These are phyloP conservation scores for Trypoxylon attenuatum DNA, from an alignment of 2,888 invertebrate genomes.

Conservation along the genomic window DNA sequence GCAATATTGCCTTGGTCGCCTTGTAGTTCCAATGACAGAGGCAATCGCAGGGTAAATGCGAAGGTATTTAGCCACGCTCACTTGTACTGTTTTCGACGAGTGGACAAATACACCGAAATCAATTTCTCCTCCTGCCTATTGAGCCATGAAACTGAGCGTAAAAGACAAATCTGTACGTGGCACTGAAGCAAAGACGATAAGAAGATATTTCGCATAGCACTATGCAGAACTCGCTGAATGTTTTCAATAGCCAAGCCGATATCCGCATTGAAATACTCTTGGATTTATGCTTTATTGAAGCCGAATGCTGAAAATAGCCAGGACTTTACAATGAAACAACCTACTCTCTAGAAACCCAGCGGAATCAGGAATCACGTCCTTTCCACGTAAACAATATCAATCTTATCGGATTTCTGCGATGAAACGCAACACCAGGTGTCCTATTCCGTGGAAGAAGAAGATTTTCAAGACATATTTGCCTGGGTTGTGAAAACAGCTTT, in stretches of 20 bases:
- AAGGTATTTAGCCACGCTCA: too few relatives aligned
- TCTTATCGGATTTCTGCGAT: not conserved
- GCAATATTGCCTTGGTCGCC: too few relatives aligned
- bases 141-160: too few relatives aligned
- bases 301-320: not conserved
- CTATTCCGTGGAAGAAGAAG: slow-evolving; percentile 1
- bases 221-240: not conserved
- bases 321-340: slow-evolving; percentile 4
- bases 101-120: too few relatives aligned
- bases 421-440: not conserved
- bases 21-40: too few relatives aligned
- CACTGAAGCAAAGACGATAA: not conserved
- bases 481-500: not conserved
- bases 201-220: not conserved
- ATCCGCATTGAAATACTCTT: not conserved
- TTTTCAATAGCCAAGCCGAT: not conserved
- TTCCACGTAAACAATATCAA: not conserved
- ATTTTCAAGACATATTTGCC: not conserved
- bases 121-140: too few relatives aligned
- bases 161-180: too few relatives aligned
- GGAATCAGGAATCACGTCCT: not conserved
- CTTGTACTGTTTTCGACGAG: too few relatives aligned
- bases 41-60: too few relatives aligned
- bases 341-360: too few relatives aligned
- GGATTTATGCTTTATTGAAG: not conserved